phyloP scores from a whole-genome alignment of 2,888 invertebrate genomes.

The Scaptomyza polygonia region DNA sequence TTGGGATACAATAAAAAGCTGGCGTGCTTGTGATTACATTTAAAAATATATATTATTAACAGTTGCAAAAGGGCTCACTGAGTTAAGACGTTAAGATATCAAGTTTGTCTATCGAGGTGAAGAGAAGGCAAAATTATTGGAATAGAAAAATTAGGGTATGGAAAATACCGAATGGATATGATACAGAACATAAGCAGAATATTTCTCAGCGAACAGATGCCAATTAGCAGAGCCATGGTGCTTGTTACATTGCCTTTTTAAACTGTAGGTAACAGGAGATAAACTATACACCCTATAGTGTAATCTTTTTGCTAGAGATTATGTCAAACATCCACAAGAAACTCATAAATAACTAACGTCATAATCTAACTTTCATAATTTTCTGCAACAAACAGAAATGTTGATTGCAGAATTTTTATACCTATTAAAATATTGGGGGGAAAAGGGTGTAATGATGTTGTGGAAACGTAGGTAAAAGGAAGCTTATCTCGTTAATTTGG shows the following conservation, averaged over 20 bases:
- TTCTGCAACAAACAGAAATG: constrained; percentile 17
- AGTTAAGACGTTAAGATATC: not conserved
- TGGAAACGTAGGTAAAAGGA: not conserved
- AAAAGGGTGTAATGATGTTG: not conserved
- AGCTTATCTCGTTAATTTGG: not conserved
- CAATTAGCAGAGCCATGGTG: not conserved
- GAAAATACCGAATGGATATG: not conserved
- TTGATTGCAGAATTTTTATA: constrained; percentile 32
- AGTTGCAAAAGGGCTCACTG: constrained; percentile 18
- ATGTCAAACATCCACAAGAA: not conserved
- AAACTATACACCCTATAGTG: too few relatives aligned
- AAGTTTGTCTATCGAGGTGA: not conserved
- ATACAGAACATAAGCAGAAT: too few relatives aligned
- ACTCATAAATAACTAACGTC: not conserved
- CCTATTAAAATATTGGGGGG: not conserved
- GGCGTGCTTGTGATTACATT: constrained; percentile 27
- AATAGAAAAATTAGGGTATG: not conserved
- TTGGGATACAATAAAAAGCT: constrained; percentile 21
- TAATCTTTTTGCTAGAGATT: not conserved
- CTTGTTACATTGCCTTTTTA: not conserved
- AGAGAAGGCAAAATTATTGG: not conserved
- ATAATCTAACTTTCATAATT: constrained; percentile 8
- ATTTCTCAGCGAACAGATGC: too few relatives aligned
- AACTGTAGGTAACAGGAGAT: too few relatives aligned
- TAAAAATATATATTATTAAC: constrained; percentile 35